Base-by-base conservation (phyloP, 2,113 vertebrate species). In the Catharus minimus region DNA sequence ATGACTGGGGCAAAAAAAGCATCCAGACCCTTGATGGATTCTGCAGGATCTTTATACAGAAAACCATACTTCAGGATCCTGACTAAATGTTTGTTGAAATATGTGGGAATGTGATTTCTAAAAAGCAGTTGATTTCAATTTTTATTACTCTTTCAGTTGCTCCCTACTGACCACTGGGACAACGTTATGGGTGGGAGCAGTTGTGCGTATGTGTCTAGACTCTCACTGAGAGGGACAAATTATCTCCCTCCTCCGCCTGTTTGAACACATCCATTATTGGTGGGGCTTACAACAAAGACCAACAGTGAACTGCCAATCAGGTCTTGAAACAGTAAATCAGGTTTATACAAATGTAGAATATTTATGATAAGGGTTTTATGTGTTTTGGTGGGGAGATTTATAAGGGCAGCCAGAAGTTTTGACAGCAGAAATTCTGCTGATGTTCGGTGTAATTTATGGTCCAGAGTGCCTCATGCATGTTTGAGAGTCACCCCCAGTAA, bases 351-450 rank as follows among this genome's bases (percentile, higher is more conserved):
- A 79, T 5, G 44, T 56, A 9, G 27, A 87, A 77, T 64, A 88
- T 77, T 88, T 88, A 92, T 60, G 57, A n/a, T 66, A 65, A 53
- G 17, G 20, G 36, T 57, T 86, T 84, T 89, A 71, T 75, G 33
- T 92, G 77, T 86, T 89, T 94, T 90, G n/a, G 15, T 69, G 47
- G 19, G 41, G 17, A 93, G 90, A 88, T 89, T 95, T 95, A 76
- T 84, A 84, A 44, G 8, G 56, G n/a, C 16, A 87, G 78, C 4
- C 43, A 89, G 71, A 83, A 88, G 15, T 85, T 95, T 56, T 53
- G 61, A 66, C 83, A 93, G 86, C 26, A 79, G 57, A 86, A 84
- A 86, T 90, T 46, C 53, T 84, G 62, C 73, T 76, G 66, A 90
- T 47, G 22, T 68, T 81, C 13, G 24, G 8, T 52, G 52, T 83